Evolutionary conservation across 2,113 vertebrate species (phyloP).

Genomic region (Reinhardtius hippoglossoides): DNA sequence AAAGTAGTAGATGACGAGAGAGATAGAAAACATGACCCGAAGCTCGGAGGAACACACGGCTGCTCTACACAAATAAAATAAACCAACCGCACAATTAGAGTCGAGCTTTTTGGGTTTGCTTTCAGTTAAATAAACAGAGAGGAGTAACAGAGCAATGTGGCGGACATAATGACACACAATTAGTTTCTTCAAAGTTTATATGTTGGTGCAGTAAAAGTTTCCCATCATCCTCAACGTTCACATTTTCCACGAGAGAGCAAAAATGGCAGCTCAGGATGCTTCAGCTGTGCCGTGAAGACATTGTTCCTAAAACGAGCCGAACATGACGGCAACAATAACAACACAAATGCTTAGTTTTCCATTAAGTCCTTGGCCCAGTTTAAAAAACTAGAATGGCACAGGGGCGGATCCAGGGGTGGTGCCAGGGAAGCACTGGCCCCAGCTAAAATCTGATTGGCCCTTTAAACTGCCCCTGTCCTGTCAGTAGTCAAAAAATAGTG

Average conservation of each 20-base stretch:
- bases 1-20: conserved; percentile 27
- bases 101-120: conserved; percentile 74
- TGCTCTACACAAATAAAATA: conserved; percentile 78
- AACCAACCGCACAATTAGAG: conserved; percentile 80
- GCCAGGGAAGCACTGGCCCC: too few species aligned
- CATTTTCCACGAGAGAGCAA: conserved; percentile 62
- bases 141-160: conserved; percentile 71
- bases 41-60: conserved; percentile 68
- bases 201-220: conserved; percentile 77
- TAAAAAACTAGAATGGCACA: too few species aligned
- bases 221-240: conserved; percentile 63
- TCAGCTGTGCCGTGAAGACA: conserved; percentile 34
- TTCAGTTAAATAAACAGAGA: conserved; percentile 78
- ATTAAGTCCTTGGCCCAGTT: neutral
- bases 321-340: conserved; percentile 17
- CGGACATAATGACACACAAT: conserved; percentile 75
- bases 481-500: too few species aligned
- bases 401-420: neutral
- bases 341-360: neutral
- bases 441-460: too few species aligned
- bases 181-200: conserved; percentile 79
- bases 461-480: too few species aligned
- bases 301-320: conserved; percentile 48
- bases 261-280: conserved; percentile 35
- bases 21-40: conserved; percentile 59